phyloP scores from a whole-genome alignment of 2,113 vertebrate genomes.

The Bos indicus region DNA sequence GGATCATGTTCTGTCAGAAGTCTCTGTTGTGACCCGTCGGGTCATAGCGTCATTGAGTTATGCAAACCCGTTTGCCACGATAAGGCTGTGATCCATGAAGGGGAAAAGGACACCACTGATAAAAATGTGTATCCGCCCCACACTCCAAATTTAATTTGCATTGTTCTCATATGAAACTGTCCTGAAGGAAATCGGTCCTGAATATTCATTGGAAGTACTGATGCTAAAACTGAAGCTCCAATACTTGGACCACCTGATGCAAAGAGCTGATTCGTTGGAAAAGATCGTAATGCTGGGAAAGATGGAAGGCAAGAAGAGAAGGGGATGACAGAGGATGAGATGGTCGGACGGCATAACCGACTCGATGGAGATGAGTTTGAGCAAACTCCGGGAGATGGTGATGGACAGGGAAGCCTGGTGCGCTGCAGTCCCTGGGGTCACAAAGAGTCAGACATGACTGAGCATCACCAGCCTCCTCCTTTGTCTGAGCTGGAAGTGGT shows the following conservation, averaged over 20 bases:
- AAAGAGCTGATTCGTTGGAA: neutral
- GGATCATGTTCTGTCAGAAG: neutral
- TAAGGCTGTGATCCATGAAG: neutral
- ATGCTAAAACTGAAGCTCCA: neutral
- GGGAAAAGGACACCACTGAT: neutral
- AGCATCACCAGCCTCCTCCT: neutral
- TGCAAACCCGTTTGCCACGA: neutral
- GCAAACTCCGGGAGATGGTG: rapidly evolving
- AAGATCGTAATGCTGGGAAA: neutral
- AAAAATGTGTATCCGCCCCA: neutral
- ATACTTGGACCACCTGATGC: neutral
- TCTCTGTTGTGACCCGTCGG: neutral
- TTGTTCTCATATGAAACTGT: neutral
- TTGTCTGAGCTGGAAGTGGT: rapidly evolving
- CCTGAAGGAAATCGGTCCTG: neutral
- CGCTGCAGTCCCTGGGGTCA: neutral
- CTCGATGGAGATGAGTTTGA: neutral
- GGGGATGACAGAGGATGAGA: neutral
- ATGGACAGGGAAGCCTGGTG: rapidly evolving
- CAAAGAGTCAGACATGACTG: neutral
- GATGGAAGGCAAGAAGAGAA: neutral
- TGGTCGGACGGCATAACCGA: rapidly evolving
- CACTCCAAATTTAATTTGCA: neutral
- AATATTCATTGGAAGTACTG: neutral
- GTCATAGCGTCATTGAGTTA: rapidly evolving